These are phyloP conservation scores for Steatocranus sp. DNA, from an alignment of 2,797 vertebrate species.

Conservation along the genomic window DNA sequence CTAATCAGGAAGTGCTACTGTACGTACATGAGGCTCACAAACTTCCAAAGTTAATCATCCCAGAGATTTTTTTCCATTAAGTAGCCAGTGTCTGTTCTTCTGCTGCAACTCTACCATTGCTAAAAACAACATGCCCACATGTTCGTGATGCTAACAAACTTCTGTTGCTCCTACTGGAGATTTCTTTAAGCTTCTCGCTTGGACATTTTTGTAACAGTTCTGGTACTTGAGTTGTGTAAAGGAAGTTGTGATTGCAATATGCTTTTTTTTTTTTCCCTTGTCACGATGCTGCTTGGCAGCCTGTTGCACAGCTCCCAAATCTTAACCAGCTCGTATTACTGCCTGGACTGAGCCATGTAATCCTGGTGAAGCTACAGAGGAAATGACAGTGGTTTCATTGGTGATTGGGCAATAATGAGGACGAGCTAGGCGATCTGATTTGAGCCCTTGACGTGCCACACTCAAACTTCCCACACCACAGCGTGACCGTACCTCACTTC, in stretches of 20 bases:
- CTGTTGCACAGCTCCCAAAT: not conserved
- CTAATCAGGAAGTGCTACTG: not conserved
- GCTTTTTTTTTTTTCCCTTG: rapidly evolving
- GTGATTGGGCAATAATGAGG: not conserved
- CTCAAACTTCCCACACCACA: not conserved
- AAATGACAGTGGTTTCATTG: not conserved
- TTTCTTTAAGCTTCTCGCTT: not conserved
- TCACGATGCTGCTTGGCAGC: not conserved
- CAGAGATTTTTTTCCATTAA: not conserved
- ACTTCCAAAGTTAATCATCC: not conserved
- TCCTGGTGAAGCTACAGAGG: not conserved
- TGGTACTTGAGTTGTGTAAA: not conserved
- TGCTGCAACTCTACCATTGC: not conserved
- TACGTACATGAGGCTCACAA: not conserved
- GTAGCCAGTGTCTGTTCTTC: not conserved
- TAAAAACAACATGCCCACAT: not conserved
- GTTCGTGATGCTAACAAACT: not conserved
- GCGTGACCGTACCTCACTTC: not conserved
- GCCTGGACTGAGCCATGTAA: not conserved
- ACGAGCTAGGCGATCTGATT: not conserved
- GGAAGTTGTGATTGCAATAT: not conserved
- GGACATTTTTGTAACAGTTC: not conserved
- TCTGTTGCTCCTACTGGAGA: not conserved
- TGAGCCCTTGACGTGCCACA: not conserved
- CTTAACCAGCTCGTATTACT: not conserved